Percentiles rank a stretch among this genome's conserved stretches.
These are phyloP conservation scores for Pseudococcus longispinus DNA, from an alignment of 2,888 invertebrate genomes.

Conservation along the genomic window DNA sequence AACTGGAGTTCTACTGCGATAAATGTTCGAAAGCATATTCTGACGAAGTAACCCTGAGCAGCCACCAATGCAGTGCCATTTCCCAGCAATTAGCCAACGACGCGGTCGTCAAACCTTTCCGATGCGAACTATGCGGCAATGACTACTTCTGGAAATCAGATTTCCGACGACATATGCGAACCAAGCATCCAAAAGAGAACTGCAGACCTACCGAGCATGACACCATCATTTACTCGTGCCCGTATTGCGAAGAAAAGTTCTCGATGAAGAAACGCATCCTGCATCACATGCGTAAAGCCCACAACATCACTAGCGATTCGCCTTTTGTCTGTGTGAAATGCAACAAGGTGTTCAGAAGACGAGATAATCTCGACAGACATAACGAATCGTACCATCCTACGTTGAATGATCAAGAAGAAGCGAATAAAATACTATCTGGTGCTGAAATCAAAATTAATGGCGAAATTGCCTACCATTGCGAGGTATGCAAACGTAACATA, in stretches of 20 bases:
- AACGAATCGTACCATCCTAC: slow-evolving; percentile 44
- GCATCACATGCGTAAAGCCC: slow-evolving; percentile 35
- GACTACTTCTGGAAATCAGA: slow-evolving; percentile 43
- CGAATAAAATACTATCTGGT: not conserved
- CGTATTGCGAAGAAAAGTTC: slow-evolving; percentile 43
- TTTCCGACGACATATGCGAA: slow-evolving; percentile 30
- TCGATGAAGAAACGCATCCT: slow-evolving; percentile 30
- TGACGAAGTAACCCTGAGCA: not conserved
- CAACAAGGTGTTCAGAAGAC: slow-evolving; percentile 42
- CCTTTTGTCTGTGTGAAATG: slow-evolving; percentile 45
- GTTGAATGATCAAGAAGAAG: slow-evolving; percentile 28
- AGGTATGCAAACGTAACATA: slow-evolving; percentile 44
- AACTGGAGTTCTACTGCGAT: slow-evolving; percentile 17
- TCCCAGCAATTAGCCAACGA: not conserved
- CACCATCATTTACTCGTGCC: slow-evolving; percentile 44
- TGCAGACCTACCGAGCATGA: slow-evolving; percentile 34
- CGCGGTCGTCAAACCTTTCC: not conserved
- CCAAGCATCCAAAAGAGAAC: slow-evolving; percentile 46
- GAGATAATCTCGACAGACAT: not conserved
- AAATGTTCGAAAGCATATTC: slow-evolving; percentile 17
- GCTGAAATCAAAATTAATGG: slow-evolving; percentile 50
- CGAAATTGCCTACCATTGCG: slow-evolving; percentile 40
- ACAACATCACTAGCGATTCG: slow-evolving; percentile 29
- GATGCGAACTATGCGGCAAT: slow-evolving; percentile 9
- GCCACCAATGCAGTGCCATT: not conserved